Base-by-base conservation (phyloP, 2,888 invertebrate species). In the Synanthedon myopaeformis region DNA sequence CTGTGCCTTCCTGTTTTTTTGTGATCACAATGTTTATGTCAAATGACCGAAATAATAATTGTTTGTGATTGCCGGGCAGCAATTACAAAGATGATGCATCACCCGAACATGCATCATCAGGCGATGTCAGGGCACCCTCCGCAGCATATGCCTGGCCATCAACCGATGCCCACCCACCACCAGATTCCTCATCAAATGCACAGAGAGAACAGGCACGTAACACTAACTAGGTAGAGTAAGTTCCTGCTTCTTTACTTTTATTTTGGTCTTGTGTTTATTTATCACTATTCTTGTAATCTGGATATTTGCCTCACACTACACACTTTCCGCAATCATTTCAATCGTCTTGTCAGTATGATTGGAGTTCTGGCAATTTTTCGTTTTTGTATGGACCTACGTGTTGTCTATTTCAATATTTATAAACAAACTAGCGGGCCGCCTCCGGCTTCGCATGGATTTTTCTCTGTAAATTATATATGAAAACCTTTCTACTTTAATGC, bases 141-240 rank as follows among this genome's bases (percentile, higher is more conserved):
- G 60, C 88, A 86, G 69, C 87, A 87, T 73, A 70, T 86, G 71
- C 75, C 76, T 56, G 81, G 77, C 55, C 86, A 84, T 70, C 85
- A 85, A 65, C 79, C 75, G 42, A 78, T 86, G 76, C 77, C 85
- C 58, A 69, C 67, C 41, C 92, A 92, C 79, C 91, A 91, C 78
- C 90, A 90, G 71, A 88, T 91, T 77, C 90, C 90, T 68, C 91
- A 91, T 78, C 90, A 91, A 69, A 88, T 91, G 80, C 91, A 90
- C 70, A 81, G 91, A 76, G 92, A 91, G 86, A 86, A 85, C 83
- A 87, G 87, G 86, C 86, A 86, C 82, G 87, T 86, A 81, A 79
- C 85, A 66, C 63, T 86, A 57, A 82, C 84, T 83, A 86, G 86
- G 87, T 86, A 67, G 62, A 58, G 61, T 64, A 83, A 77, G 74